Evolutionary conservation across 2,797 vertebrate genomes (phyloP), one percentile per base, ranked within the genome.

Genomic region (Anabas testudineus): DNA sequence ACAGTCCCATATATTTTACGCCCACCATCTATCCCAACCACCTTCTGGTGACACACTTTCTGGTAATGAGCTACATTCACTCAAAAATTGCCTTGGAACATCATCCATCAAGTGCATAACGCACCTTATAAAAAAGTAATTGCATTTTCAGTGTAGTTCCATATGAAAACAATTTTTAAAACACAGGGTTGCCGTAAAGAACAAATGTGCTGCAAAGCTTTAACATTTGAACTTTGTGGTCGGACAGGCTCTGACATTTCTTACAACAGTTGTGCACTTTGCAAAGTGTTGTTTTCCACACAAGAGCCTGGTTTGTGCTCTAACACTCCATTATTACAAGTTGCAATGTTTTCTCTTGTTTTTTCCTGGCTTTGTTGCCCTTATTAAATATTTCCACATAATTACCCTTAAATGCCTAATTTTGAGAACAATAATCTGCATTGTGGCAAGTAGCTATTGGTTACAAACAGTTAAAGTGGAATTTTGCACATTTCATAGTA

Each of bases 301-400:
- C 0, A 48, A 45, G 37, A 45, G 64, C 22, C 46, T 56, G 53
- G 24, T 63, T 71, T 43, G 28, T 4, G 5, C 37, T 61, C 5
- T 39, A 55, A 32, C 26, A 46, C 39, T 43, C 41, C 6, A 36
- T 74, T 65, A 60, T 63, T 54, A 70, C 39, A 71, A 67, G 43
- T 47, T 37, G 22, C 10, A 1, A 41, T 72, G 41, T 55, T 67
- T 49, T 54, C 9, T 30, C 19, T 41, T 48, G n/a, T 70, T 36
- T 52, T 26, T 19, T 9, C 4, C 18, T 55, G 21, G 34, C 34
- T 71, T 69, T 69, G 69, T 59, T 80, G 46, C 24, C 15, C 8
- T 74, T 63, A 56, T 66, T 80, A 67, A 76, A 74, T 72, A 69
- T 61, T 72, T 70, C 47, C 42, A 46, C 48, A 45, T 76, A 71